phyloP scores from a whole-genome alignment of 2,888 invertebrate species.

The Ennomos erosarius region DNA sequence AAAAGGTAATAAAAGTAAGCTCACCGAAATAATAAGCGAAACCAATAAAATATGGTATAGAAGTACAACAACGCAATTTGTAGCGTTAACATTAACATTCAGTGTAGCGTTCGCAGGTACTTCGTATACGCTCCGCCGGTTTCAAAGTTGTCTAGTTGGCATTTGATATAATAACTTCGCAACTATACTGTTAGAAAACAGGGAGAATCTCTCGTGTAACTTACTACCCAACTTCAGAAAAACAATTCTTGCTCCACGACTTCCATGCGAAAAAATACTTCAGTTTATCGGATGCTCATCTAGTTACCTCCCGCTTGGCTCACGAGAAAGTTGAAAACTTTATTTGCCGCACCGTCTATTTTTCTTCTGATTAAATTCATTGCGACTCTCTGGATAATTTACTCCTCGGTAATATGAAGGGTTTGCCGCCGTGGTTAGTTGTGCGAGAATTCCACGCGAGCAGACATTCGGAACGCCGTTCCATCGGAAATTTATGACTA shows the following conservation, averaged over 20 bases:
- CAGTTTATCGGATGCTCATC: slow-evolving; percentile 47
- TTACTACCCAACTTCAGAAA: slow-evolving; percentile 41
- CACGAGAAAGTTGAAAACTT: slow-evolving; percentile 43
- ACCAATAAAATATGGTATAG: neutral
- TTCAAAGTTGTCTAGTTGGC: slow-evolving; percentile 38
- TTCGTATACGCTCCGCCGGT: slow-evolving; percentile 28
- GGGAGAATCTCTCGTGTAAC: slow-evolving; percentile 40
- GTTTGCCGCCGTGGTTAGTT: slow-evolving; percentile 36
- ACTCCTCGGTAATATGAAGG: slow-evolving; percentile 31
- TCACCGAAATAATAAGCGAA: neutral
- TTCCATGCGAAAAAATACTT: slow-evolving; percentile 46
- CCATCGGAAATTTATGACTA: slow-evolving; percentile 17
- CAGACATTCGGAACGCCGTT: slow-evolving; percentile 15
- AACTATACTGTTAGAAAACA: slow-evolving; percentile 40
- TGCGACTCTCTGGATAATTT: slow-evolving; percentile 42
- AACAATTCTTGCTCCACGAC: slow-evolving; percentile 45
- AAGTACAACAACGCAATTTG: neutral
- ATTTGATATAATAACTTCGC: slow-evolving; percentile 41
- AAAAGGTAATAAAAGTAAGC: too few relatives aligned
- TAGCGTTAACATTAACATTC: neutral
- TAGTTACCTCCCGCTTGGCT: slow-evolving; percentile 42
- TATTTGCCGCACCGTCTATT: slow-evolving; percentile 44
- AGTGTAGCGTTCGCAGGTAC: slow-evolving; percentile 2
- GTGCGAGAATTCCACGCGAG: slow-evolving; percentile 33
- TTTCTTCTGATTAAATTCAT: slow-evolving; percentile 47